Conservation (phyloP, 2,113 vertebrate species). For the Ptilonorhynchus violaceus region DNA sequence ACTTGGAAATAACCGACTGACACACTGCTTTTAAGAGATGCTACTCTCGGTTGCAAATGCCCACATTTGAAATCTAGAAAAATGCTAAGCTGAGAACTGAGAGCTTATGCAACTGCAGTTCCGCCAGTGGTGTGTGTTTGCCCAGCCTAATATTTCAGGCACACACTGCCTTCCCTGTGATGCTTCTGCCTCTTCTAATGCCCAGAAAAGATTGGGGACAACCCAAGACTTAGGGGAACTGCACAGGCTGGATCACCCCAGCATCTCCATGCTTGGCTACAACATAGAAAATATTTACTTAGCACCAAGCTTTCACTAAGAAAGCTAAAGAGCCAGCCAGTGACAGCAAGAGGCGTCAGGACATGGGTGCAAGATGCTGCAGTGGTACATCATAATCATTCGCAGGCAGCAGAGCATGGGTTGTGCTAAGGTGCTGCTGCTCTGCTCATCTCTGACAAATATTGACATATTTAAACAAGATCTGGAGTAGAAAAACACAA, state of each 20-base stretch:
- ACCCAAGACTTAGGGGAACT: neutral
- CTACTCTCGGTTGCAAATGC: neutral
- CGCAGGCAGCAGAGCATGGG: neutral
- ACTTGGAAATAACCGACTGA: neutral
- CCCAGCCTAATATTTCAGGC: neutral
- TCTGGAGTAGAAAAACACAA: conserved; percentile 43
- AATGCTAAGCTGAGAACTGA: neutral
- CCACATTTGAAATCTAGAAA: neutral
- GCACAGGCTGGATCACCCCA: neutral
- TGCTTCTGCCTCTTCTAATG: neutral
- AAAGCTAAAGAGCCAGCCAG: neutral
- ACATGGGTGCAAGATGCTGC: neutral
- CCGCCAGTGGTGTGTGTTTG: neutral
- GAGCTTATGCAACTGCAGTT: neutral
- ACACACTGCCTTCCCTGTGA: neutral
- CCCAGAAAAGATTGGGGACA: neutral
- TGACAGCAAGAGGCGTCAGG: neutral
- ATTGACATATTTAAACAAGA: neutral
- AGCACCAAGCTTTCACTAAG: neutral
- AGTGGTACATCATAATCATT: neutral
- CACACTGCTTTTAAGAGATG: neutral
- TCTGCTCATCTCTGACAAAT: neutral
- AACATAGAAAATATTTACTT: neutral
- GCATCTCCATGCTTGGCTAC: neutral
- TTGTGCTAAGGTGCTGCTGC: neutral